Conservation (phyloP, 2,113 vertebrate genomes). For the Pluvialis apricaria region DNA sequence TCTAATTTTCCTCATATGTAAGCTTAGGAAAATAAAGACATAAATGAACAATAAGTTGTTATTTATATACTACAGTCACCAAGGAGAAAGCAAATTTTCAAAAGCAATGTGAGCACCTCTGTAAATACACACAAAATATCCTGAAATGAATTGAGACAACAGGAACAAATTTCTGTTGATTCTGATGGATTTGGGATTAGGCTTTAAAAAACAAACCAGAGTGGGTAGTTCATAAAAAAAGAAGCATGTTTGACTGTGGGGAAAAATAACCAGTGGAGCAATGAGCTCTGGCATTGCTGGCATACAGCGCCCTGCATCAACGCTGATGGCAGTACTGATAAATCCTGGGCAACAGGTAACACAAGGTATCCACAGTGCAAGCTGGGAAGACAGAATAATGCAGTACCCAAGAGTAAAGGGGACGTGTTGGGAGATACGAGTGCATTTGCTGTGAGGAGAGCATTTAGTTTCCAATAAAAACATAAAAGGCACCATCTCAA, state of each 20-base stretch:
- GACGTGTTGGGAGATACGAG: neutral
- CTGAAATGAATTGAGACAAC: neutral
- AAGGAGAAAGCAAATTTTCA: neutral
- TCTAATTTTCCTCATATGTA: neutral
- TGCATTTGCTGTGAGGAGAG: neutral
- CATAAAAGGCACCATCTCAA: neutral
- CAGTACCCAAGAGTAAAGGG: neutral
- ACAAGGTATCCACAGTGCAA: neutral
- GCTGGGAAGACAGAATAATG: neutral
- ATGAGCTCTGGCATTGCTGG: neutral
- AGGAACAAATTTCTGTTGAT: neutral
- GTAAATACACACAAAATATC: neutral
- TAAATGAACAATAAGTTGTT: neutral
- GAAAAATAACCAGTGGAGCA: neutral
- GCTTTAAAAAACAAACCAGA: accelerated
- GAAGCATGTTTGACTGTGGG: accelerated
- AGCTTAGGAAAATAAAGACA: neutral
- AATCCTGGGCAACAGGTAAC: neutral
- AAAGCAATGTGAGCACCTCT: neutral
- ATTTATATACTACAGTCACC: neutral
- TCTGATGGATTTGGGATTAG: neutral
- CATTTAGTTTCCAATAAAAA: neutral
- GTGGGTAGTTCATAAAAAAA: neutral
- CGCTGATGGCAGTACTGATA: neutral
- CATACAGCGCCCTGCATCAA: neutral